Conservation (phyloP, 2,113 vertebrate genomes). For the Mola mola region DNA sequence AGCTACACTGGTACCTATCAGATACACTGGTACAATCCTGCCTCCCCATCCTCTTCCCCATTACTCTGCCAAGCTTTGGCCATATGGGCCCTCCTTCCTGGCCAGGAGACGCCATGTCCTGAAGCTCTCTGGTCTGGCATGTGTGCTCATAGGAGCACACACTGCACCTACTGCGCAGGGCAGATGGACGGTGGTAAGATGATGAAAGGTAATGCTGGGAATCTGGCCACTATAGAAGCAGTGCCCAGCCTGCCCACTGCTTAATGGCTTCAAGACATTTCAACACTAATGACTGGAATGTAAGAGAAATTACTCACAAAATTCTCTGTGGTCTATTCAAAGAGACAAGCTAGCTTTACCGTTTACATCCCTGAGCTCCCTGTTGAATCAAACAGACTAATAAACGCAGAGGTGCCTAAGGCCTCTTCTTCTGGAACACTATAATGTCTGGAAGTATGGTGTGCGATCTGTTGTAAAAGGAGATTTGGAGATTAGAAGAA, state of each 20-base stretch:
- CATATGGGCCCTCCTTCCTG: slow-evolving; percentile 84
- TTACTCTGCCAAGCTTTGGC: slow-evolving; percentile 48
- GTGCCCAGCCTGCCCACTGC: slow-evolving; percentile 20
- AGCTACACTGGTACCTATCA: slow-evolving; percentile 44
- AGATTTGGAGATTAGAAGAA: slow-evolving; percentile 49
- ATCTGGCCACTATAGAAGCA: slow-evolving; percentile 29
- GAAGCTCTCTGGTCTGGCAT: slow-evolving; percentile 62
- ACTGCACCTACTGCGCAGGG: slow-evolving; percentile 54
- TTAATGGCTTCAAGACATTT: slow-evolving; percentile 38
- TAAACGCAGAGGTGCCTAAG: slow-evolving; percentile 4
- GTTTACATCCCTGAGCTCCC: slow-evolving; percentile 25
- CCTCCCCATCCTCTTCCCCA: slow-evolving; percentile 6
- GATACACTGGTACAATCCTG: slow-evolving; percentile 33
- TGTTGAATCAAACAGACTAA: slow-evolving; percentile 17
- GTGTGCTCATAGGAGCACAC: slow-evolving; percentile 52
- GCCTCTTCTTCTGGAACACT: slow-evolving; percentile 5
- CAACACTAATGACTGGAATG: slow-evolving; percentile 25
- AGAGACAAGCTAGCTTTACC: slow-evolving; percentile 15
- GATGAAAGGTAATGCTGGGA: slow-evolving; percentile 62
- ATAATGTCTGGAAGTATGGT: slow-evolving; percentile 9
- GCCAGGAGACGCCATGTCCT: slow-evolving; percentile 72
- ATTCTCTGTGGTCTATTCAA: slow-evolving; percentile 25
- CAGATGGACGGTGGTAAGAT: slow-evolving; percentile 71
- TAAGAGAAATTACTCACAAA: slow-evolving; percentile 30
- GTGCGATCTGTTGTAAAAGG: slow-evolving; percentile 33